A percentile compares a stretch with the other conserved stretches of the same genome.
phyloP scores from a whole-genome alignment of 2,888 invertebrate species.

The Serripes groenlandicus region DNA sequence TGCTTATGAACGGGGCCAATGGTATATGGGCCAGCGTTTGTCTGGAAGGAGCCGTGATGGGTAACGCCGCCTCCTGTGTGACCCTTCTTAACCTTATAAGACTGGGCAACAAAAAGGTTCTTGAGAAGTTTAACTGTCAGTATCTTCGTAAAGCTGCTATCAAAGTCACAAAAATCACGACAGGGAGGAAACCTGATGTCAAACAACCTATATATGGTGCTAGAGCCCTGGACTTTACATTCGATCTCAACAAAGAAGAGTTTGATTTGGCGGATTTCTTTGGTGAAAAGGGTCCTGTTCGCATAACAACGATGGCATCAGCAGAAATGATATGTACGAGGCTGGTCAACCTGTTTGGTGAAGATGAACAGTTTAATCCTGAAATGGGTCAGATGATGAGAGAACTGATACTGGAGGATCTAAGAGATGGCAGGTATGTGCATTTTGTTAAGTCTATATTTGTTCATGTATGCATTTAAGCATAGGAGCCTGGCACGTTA shows the following conservation, averaged over 20 bases:
- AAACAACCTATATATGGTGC: slow-evolving; percentile 46
- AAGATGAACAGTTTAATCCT: slow-evolving; percentile 39
- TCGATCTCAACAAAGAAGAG: slow-evolving; percentile 38
- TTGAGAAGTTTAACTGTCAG: slow-evolving; percentile 44
- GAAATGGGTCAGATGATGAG: slow-evolving; percentile 36
- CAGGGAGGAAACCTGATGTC: slow-evolving; percentile 32
- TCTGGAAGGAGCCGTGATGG: slow-evolving; percentile 31
- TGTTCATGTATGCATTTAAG: no score
- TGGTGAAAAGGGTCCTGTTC: slow-evolving; percentile 30
- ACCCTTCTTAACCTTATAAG: slow-evolving; percentile 43
- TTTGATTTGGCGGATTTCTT: slow-evolving; percentile 48
- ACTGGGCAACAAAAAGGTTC: slow-evolving; percentile 48
- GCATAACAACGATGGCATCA: slow-evolving; percentile 47
- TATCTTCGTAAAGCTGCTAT: slow-evolving; percentile 53
- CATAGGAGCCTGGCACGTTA: no score
- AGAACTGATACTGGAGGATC: slow-evolving; percentile 44
- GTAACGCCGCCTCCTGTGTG: slow-evolving; percentile 12
- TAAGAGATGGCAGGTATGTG: slow-evolving; percentile 19
- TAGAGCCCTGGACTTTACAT: slow-evolving; percentile 47
- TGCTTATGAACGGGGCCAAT: slow-evolving; percentile 34
- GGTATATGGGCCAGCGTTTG: slow-evolving; percentile 52
- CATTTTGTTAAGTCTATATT: no score
- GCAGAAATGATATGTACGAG: slow-evolving; percentile 34
- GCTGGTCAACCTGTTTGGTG: slow-evolving; percentile 37
- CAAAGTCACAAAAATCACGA: slow-evolving; percentile 47